phyloP scores from a whole-genome alignment of 2,113 vertebrate species.

The Peromyscus polionotus region DNA sequence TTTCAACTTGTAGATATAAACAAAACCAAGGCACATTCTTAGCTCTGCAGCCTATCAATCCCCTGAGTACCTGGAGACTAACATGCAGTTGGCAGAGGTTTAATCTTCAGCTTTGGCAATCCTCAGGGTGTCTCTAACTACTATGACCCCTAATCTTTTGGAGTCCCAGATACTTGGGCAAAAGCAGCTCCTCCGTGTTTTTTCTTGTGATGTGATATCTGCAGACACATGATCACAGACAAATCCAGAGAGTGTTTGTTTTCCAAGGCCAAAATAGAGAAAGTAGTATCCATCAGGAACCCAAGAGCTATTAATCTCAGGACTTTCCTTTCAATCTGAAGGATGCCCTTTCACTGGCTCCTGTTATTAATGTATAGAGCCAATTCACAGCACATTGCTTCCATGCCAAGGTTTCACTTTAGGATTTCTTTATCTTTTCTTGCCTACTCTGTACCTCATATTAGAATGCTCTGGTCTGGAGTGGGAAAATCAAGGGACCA shows the following conservation, averaged over 20 bases:
- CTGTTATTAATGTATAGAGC: conserved; percentile 52
- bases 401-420: conserved; percentile 67
- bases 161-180: background rate
- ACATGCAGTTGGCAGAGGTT: background rate
- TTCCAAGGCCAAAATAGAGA: conserved; percentile 45
- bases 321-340: conserved; percentile 67
- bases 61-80: background rate
- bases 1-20: conserved; percentile 42
- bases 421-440: conserved; percentile 65
- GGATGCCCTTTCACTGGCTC: conserved; percentile 8
- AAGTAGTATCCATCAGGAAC: conserved; percentile 56
- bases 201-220: background rate
- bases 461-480: conserved; percentile 47
- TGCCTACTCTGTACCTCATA: conserved; percentile 19
- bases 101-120: conserved; percentile 35
- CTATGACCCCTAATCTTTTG: background rate
- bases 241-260: conserved; percentile 43
- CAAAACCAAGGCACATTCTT: conserved; percentile 18
- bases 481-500: background rate
- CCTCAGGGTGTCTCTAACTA: background rate
- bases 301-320: background rate
- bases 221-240: conserved; percentile 26
- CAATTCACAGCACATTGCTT: conserved; percentile 38
- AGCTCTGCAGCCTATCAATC: background rate
- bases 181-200: background rate